Base-by-base conservation (phyloP, 2,797 vertebrate genomes). In the Diglossa cyanea region DNA sequence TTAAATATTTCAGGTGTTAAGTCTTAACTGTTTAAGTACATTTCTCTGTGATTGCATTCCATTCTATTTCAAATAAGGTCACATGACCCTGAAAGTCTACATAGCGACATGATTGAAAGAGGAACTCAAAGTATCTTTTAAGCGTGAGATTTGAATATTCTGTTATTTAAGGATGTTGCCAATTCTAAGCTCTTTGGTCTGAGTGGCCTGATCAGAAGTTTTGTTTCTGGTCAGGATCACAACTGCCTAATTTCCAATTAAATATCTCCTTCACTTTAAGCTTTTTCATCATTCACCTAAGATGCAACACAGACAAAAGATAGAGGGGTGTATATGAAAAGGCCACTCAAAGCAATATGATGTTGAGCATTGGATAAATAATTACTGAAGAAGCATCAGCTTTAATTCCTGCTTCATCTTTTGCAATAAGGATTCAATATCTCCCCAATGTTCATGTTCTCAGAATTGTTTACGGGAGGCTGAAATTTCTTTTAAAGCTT, bases 111-210 rank as follows among this genome's bases (percentile, higher is more conserved):
- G 37, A 85, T 6, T 71, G 68, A 94, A 94, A 96, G 54, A 13
- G 79, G 82, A 90, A 90, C 75, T 86, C 21, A 31, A 39, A 61
- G 17, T 3, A 3, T 42, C 35, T 89, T 86, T 74, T 50, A 28
- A 25, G 5, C 11, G 2, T 77, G n/a, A 91, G 74, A 93, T 94
- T 89, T 94, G 72, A 89, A 94, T 94, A 54, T 88, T 80, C 13
- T 7, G 26, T 91, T 92, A 53, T 63, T 95, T 89, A 72, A 87
- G 72, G 48, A 77, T 71, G 47, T 83, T 92, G 57, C 31, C 48
- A 85, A 0, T 76, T 85, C 40, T 85, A 47, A 79, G 6, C 2
- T 68, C 10, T 67, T 89, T 66, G 40, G 24, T 65, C 7, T 71
- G 57, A 44, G 21, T 31, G 54, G n/a, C 33, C 62, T 75, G 23